Evolutionary conservation across 2,113 vertebrate genomes (phyloP), one percentile per base, ranked within the genome.

Genomic region (Anser brachyrhynchus): DNA sequence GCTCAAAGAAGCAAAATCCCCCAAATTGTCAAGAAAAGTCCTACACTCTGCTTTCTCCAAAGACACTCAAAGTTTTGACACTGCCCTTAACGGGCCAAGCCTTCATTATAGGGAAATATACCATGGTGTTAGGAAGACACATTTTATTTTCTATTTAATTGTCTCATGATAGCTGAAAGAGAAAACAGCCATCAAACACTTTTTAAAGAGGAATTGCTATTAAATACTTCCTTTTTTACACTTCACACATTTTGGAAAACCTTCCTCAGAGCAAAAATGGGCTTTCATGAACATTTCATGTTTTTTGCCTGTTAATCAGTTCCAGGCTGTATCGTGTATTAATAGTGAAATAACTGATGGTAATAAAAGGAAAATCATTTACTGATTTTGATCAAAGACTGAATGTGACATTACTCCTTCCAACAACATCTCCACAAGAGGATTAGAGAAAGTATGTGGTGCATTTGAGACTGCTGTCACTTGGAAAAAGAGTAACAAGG

Each of bases 401-500:
- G 6, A 44, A 39, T n/a, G 70, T 18, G 61, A 28, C 12, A 79
- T 51, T 11, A 51, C 2, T 83, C 8, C 8, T 25, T 70, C 29
- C 23, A 58, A 55, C 4, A 72, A 26, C 25, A 39, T 23, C 11
- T 89, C 29, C 13, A 67, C 51, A 39, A 72, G 33, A 85, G 11
- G 12, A n/a, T 33, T 9, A 76, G 23, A 82, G 35, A 70, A 73
- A 65, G 3, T 2, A 22, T 62, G n/a, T 87, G 25, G 8, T 86
- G 25, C 72, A 33, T 66, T 87, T 75, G 58, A 66, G 55, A 70
- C 9, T 70, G 28, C 6, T 81, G 19, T 58, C 33, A 23, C 25
- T 18, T 0, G 0, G 23, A 28, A 20, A 64, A 75, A 66, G 23
- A 82, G 33, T 29, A 44, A 61, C 5, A 52, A 75, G 26, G 20